Conservation (phyloP, 92 coral and sea anemone species). For the Anthopleura xanthogrammica region DNA sequence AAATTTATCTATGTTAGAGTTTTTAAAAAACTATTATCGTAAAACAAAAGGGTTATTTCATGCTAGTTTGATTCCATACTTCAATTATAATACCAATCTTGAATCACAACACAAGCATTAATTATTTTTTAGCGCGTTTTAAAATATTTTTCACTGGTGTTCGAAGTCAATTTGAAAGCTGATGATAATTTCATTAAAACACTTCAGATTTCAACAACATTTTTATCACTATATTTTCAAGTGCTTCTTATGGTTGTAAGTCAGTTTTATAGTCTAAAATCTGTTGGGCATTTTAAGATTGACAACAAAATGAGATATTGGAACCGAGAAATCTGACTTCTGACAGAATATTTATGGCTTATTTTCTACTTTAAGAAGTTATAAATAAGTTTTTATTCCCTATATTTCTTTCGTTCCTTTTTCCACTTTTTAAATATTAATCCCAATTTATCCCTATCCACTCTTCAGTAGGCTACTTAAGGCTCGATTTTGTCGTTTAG, state of each 20-base stretch:
- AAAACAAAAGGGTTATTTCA: not conserved
- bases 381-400: no score
- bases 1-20: not conserved
- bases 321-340: no score
- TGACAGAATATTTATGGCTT: no score
- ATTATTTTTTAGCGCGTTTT: not conserved
- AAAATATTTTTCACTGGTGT: not conserved
- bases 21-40: not conserved
- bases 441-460: not conserved
- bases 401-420: no score
- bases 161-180: not conserved
- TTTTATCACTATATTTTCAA: not conserved
- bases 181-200: not conserved
- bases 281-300: no score
- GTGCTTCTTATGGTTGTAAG: not conserved
- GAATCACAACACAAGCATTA: not conserved
- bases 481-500: not conserved
- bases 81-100: not conserved
- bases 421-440: not conserved
- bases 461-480: not conserved
- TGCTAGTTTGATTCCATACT: not conserved
- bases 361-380: no score
- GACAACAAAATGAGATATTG: no score
- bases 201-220: not conserved
- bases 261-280: not conserved